A percentile compares a stretch with the other conserved stretches of the same genome.
These are phyloP conservation scores for Scortum barcoo DNA, from an alignment of 2,113 vertebrate genomes.

Conservation along the genomic window DNA sequence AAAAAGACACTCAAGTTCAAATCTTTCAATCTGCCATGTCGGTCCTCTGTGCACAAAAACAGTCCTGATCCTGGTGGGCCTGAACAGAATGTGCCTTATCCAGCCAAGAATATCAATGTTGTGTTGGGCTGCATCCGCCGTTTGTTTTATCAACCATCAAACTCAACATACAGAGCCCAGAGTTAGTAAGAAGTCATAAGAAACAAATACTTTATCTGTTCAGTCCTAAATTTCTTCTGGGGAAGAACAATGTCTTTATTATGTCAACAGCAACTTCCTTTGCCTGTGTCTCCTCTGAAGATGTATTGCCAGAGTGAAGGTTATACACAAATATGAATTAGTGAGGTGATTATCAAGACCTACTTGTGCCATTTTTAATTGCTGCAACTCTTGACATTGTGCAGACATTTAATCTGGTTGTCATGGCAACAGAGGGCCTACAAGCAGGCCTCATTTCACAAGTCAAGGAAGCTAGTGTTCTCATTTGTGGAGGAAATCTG, in stretches of 20 bases:
- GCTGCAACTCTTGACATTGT: slow-evolving; percentile 38
- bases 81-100: slow-evolving; percentile 24
- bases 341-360: slow-evolving; percentile 23
- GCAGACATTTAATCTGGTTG: slow-evolving; percentile 44
- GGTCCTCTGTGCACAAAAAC: neutral
- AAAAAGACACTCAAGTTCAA: slow-evolving; percentile 12
- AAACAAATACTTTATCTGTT: slow-evolving; percentile 17
- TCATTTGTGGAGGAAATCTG: slow-evolving; percentile 26
- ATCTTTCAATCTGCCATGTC: slow-evolving; percentile 14
- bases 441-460: slow-evolving; percentile 46
- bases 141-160: slow-evolving; percentile 47
- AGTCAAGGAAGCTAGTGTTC: slow-evolving; percentile 45
- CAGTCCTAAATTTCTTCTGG: neutral
- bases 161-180: slow-evolving; percentile 16
- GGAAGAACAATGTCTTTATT: slow-evolving; percentile 31
- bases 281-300: neutral
- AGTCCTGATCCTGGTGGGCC: slow-evolving; percentile 15
- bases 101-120: slow-evolving; percentile 41
- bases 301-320: slow-evolving; percentile 9
- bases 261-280: slow-evolving; percentile 26
- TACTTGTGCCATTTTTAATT: slow-evolving; percentile 40
- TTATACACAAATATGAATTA: slow-evolving; percentile 9
- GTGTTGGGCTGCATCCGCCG: slow-evolving; percentile 5
- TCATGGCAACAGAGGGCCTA: slow-evolving; percentile 58
- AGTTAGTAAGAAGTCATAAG: slow-evolving; percentile 34